A percentile compares a stretch with the other conserved stretches of the same genome.
These are phyloP conservation scores for Discoglossus pictus DNA, from an alignment of 2,797 vertebrate species.

Conservation along the genomic window DNA sequence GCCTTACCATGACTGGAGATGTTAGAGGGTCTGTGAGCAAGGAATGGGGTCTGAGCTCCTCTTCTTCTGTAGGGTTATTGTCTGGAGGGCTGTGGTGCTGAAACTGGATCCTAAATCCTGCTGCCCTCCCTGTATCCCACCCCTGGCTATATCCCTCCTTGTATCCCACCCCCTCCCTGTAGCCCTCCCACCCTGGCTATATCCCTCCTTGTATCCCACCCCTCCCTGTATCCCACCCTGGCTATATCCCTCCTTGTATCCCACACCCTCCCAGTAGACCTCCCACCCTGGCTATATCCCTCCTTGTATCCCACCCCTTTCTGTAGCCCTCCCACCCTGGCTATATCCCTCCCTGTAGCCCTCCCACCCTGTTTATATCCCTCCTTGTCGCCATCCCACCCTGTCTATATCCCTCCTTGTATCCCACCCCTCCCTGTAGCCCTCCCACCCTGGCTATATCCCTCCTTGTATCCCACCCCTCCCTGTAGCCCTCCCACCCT, in stretches of 20 bases:
- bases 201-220: not conserved
- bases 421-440: no score
- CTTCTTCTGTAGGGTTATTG: not conserved
- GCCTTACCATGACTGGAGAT: conserved; percentile 21
- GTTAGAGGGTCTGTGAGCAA: not conserved
- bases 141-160: not conserved
- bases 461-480: not conserved
- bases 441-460: not conserved
- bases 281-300: no score
- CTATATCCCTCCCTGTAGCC: not conserved
- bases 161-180: not conserved
- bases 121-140: not conserved
- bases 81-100: conserved; percentile 10
- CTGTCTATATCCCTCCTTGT: not conserved
- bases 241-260: not conserved
- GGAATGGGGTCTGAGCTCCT: conserved; percentile 2
- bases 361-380: conserved; percentile 5
- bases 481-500: not conserved
- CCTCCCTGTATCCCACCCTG: not conserved
- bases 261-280: not conserved
- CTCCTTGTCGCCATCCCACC: conserved; percentile 50
- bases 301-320: no score
- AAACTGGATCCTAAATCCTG: conserved; percentile 25
- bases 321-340: not conserved
- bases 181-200: not conserved